phyloP scores from a whole-genome alignment of 2,888 invertebrate species.

The Amphipyra tragopoginis region DNA sequence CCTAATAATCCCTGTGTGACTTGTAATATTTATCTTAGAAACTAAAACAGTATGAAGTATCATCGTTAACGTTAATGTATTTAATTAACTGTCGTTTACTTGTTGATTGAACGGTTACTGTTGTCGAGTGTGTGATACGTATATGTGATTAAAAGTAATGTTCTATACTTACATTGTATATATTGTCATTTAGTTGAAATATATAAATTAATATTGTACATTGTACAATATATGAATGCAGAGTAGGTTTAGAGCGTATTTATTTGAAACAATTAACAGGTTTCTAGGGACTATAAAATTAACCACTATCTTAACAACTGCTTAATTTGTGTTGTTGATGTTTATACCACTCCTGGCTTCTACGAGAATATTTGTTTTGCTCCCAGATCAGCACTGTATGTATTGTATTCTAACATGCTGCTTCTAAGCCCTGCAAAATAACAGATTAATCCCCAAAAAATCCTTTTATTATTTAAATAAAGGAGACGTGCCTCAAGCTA shows the following conservation, averaged over 20 bases:
- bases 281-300: conserved; percentile 17
- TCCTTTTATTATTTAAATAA: conserved; percentile 10
- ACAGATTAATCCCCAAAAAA: conserved; percentile 26
- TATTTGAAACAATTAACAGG: conserved; percentile 12
- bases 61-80: conserved; percentile 8
- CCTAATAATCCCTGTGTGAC: not conserved
- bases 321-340: conserved; percentile 25
- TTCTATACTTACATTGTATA: conserved; percentile 23
- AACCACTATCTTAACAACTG: conserved; percentile 19
- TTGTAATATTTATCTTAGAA: not conserved
- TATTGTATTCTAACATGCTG: conserved; percentile 34
- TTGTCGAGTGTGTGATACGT: not conserved
- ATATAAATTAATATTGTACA: no score
- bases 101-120: conserved; percentile 1
- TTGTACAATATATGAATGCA: no score
- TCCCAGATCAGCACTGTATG: conserved; percentile 16
- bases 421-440: conserved; percentile 29
- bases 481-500: conserved; percentile 19
- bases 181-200: no score
- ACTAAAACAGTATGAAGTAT: conserved; percentile 9
- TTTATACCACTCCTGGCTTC: conserved; percentile 16
- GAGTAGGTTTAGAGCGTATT: conserved; percentile 1
- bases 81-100: not conserved
- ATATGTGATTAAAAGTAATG: no score
- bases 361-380: conserved; percentile 20